Base-by-base conservation (phyloP, 2,797 vertebrate genomes). In the Typhlichthys eigenmanni region DNA sequence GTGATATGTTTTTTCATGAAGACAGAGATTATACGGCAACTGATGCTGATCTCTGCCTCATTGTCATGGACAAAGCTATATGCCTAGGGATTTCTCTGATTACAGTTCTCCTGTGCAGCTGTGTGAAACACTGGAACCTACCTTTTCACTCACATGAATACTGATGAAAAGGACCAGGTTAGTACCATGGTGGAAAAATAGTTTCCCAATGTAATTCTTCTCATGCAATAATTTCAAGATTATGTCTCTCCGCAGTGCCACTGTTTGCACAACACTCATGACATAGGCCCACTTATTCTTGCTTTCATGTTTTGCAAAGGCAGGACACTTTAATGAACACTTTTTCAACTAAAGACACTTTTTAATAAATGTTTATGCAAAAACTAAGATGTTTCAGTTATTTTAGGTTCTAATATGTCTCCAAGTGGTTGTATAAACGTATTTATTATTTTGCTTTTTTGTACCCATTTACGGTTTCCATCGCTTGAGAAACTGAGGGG, bases 111-210 rank as follows among this genome's bases (percentile, higher is more conserved):
- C 34, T 38, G 34, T 38, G 34, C 34, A 38, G 34, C 34, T 38
- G 5, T 38, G 74, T 16, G 58, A 52, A 69, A 16, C 60, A 60
- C 62, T 54, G 63, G 71, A 78, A 69, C 60, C 6, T 49, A 9
- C 10, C 2, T 29, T 55, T 55, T 72, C 55, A 76, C 64, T 68
- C 47, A 68, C 50, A 69, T 55, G 64, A 57, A 74, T 10, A 68
- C 79, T 57, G 60, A 47, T 58, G 19, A 19, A 19, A 19, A 19
- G 19, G 19, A 19, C 19, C 19, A 19, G 19, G 19, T 19, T 19
- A 19, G 19, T 2, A 19, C 19, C 14, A 13, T 58, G 70, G 49
- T 43, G 19, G 59, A 14, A 54, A 29, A 29, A 6, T 34, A 64
- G 47, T 46, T 12, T 12, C 6, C 19, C 2, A 1, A 65, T 51